A percentile compares a stretch with the other conserved stretches of the same genome.
These are phyloP conservation scores for Aphidius colemani DNA, from an alignment of 2,888 invertebrate genomes.

Conservation along the genomic window DNA sequence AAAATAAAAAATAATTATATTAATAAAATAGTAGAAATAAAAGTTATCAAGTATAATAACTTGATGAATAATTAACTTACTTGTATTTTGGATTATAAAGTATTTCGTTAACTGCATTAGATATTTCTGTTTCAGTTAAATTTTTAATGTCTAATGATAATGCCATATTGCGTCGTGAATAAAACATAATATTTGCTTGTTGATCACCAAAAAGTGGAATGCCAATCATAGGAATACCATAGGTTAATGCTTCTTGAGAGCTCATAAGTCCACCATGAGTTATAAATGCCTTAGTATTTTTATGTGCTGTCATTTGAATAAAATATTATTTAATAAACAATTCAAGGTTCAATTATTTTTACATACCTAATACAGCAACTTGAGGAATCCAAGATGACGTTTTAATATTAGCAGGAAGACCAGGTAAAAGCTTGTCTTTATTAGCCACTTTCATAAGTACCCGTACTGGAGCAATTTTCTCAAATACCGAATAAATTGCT, in stretches of 20 bases:
- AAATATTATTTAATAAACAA: neutral
- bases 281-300: constrained; percentile 43
- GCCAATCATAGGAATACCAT: constrained; percentile 45
- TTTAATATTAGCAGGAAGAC: constrained; percentile 40
- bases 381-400: constrained; percentile 44
- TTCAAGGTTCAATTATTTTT: neutral
- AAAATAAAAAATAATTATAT: constrained; percentile 2
- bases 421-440: constrained; percentile 34
- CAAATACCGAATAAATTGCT: constrained; percentile 34
- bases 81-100: constrained; percentile 55
- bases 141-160: constrained; percentile 32
- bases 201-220: constrained; percentile 49
- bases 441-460: constrained; percentile 41
- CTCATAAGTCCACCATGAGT: constrained; percentile 48
- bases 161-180: constrained; percentile 40
- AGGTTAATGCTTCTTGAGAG: constrained; percentile 42
- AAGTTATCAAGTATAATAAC: neutral
- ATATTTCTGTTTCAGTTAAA: constrained; percentile 54
- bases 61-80: constrained; percentile 27
- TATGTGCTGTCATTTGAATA: constrained; percentile 35
- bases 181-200: constrained; percentile 41
- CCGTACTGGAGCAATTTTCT: constrained; percentile 33
- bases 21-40: neutral
- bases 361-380: constrained; percentile 41
- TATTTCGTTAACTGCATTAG: constrained; percentile 52